These are phyloP conservation scores for Dufourea novaeangliae DNA, from an alignment of 1,140 invertebrate species.

Conservation along the genomic window DNA sequence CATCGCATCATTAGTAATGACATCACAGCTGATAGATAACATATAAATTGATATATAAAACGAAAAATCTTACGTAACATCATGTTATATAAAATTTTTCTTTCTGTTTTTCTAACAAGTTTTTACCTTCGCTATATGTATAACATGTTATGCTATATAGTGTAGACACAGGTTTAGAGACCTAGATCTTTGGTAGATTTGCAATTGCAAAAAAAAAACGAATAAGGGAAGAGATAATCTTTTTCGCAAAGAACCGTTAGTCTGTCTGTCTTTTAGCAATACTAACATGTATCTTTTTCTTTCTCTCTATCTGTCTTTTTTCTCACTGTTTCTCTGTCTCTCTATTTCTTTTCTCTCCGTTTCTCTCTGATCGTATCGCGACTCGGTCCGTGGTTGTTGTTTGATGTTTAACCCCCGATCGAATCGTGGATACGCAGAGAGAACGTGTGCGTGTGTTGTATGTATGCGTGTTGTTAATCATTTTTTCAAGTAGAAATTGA, in stretches of 20 bases:
- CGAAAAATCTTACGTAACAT: too few species aligned
- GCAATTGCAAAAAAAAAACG: too few species aligned
- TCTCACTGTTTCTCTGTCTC: neutral
- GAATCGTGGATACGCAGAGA: conserved; percentile 8
- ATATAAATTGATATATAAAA: too few species aligned
- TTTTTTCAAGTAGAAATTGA: conserved; percentile 45
- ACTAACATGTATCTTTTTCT: conserved; percentile 23
- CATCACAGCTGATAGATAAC: too few species aligned
- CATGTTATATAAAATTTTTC: too few species aligned
- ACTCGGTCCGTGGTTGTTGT: neutral
- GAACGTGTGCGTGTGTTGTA: neutral
- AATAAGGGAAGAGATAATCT: neutral
- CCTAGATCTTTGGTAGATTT: too few species aligned
- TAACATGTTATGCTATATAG: too few species aligned
- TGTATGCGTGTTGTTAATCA: neutral
- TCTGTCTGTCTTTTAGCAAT: conserved; percentile 26
- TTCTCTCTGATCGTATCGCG: neutral
- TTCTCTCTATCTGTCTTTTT: neutral
- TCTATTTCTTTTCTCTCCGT: neutral
- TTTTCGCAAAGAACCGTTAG: conserved; percentile 5
- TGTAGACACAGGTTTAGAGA: too few species aligned
- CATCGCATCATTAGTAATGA: too few species aligned
- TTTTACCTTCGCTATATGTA: too few species aligned
- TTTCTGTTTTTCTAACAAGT: too few species aligned
- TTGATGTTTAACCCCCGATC: neutral